These are phyloP conservation scores for Spheniscus humboldti DNA, from an alignment of 2,797 vertebrate genomes.

Conservation along the genomic window DNA sequence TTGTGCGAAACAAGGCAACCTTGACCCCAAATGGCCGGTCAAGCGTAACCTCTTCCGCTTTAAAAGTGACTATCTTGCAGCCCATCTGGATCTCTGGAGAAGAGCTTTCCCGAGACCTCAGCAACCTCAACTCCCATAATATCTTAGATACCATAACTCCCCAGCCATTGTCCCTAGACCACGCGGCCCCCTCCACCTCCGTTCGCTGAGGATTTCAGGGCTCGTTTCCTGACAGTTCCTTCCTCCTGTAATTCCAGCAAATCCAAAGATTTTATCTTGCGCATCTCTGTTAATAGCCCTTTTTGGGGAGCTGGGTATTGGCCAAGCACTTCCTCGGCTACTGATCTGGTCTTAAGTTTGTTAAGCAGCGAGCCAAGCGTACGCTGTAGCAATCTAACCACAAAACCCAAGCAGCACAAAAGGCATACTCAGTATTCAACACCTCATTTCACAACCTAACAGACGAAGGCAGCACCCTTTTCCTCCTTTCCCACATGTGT, in stretches of 20 bases:
- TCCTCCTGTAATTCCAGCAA: neutral
- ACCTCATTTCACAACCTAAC: neutral
- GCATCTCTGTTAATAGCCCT: neutral
- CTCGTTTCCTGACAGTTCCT: neutral
- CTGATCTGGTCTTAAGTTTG: neutral
- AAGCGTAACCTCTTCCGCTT: neutral
- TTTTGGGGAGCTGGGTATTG: neutral
- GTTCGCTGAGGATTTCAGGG: neutral
- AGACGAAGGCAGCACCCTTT: neutral
- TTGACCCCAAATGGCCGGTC: rapidly evolving
- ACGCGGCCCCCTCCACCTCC: rapidly evolving
- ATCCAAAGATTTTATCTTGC: neutral
- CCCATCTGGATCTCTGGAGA: neutral
- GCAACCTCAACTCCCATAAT: neutral
- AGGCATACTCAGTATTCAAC: neutral
- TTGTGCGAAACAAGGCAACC: neutral
- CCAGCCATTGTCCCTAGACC: neutral
- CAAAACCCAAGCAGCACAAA: neutral
- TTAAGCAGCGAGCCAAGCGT: neutral
- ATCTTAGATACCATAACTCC: neutral
- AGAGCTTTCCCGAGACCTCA: neutral
- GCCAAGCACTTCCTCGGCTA: neutral
- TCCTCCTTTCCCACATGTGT: rapidly evolving
- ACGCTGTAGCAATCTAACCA: neutral
- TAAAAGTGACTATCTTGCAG: rapidly evolving